These are phyloP conservation scores for Nephila pilipes DNA, from an alignment of 1,140 invertebrate genomes.

Conservation along the genomic window DNA sequence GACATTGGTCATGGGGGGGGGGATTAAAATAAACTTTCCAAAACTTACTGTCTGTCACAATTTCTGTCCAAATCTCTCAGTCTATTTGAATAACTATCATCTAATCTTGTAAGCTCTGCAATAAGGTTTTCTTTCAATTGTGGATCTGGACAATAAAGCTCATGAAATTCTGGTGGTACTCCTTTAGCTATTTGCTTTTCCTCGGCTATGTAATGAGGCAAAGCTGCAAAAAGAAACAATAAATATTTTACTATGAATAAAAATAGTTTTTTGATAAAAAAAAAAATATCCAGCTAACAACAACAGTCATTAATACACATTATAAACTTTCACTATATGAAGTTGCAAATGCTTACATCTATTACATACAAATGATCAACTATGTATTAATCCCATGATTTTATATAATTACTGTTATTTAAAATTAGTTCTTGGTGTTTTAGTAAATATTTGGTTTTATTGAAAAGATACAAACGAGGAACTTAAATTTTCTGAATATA, in stretches of 20 bases:
- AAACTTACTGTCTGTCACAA: conserved; percentile 74
- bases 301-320: not conserved
- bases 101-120: conserved; percentile 72
- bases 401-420: too few species aligned
- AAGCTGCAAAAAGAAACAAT: conserved; percentile 10
- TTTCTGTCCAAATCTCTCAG: conserved; percentile 71
- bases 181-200: conserved; percentile 70
- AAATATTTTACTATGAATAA: not conserved
- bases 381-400: too few species aligned
- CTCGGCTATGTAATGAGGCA: conserved; percentile 55
- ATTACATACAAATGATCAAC: too few species aligned
- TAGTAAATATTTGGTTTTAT: too few species aligned
- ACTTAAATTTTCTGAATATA: too few species aligned
- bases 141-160: conserved; percentile 75
- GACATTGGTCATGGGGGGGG: too few species aligned
- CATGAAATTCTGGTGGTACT: conserved; percentile 71
- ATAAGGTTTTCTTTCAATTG: conserved; percentile 75
- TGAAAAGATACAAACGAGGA: too few species aligned
- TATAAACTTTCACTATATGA: not conserved
- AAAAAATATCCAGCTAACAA: too few species aligned
- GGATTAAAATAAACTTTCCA: too few species aligned
- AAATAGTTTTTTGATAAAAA: not conserved
- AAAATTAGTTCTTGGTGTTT: too few species aligned
- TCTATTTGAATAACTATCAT: conserved; percentile 69
- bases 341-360: too few species aligned